Evolutionary conservation across 30 jellyfish, hydroid and myxozoan species (phyloP).

Genomic region (Aurelia sp.): DNA sequence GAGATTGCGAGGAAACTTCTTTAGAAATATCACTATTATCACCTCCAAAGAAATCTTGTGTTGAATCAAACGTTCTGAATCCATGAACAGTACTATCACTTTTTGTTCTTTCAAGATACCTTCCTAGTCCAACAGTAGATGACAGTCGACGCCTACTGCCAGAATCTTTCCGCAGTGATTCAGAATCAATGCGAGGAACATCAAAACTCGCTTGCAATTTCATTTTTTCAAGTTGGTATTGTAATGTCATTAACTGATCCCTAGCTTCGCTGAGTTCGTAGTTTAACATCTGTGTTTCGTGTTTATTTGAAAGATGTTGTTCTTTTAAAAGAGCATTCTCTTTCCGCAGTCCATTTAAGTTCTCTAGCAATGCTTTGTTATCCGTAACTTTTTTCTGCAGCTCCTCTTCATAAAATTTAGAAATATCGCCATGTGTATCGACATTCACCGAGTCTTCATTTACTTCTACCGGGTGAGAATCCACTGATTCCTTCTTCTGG

Average conservation of each 20-base stretch:
- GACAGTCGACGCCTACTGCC: too few species aligned
- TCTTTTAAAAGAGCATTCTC: constrained; percentile 63
- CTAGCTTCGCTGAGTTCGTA: constrained; percentile 36
- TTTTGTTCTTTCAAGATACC: constrained; percentile 27
- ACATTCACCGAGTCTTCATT: background rate
- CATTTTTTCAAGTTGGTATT: constrained; percentile 41
- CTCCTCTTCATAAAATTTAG: constrained; percentile 35
- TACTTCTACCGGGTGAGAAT: background rate
- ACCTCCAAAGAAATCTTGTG: constrained; percentile 18
- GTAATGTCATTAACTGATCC: constrained; percentile 44
- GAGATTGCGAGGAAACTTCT: too few species aligned
- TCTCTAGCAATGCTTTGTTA: constrained; percentile 27
- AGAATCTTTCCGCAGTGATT: too few species aligned
- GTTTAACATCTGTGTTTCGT: constrained; percentile 32
- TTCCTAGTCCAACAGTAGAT: background rate
- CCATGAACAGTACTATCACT: constrained; percentile 64
- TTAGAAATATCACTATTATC: too few species aligned
- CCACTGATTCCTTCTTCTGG: background rate
- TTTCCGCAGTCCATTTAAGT: constrained; percentile 31
- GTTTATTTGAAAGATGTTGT: constrained; percentile 58
- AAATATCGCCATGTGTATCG: background rate
- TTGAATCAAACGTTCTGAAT: constrained; percentile 60
- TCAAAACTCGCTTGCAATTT: background rate
- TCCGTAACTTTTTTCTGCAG: constrained; percentile 15
- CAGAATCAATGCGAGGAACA: too few species aligned